Base-by-base conservation (phyloP, 2,113 vertebrate genomes). In the Periophthalmus modestus region DNA sequence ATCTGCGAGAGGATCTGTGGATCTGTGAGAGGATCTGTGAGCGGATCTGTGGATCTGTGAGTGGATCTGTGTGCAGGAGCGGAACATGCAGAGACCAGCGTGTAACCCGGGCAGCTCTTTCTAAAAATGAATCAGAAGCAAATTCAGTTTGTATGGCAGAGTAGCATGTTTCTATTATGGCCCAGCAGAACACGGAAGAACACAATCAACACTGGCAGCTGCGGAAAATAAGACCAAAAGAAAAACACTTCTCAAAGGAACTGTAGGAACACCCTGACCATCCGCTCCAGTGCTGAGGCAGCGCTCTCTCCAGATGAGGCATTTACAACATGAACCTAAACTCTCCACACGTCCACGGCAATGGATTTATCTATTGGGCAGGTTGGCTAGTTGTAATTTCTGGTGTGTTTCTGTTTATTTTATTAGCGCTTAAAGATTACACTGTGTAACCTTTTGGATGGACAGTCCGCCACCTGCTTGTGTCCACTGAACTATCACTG, bases 131-230 rank as follows among this genome's bases (percentile, higher is more conserved):
- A 72, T 82, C 61, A 33, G 70, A 48, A 66, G 66, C 28, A 71
- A 80, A 87, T 78, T 81, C 73, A 83, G 73, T 84, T 59, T 81
- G 24, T 71, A 68, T 66, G 63, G 54, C 69, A 77, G 71, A 69
- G 62, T 83, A 79, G 66, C 76, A 72, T 68, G 61, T 55, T 72
- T 72, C 79, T 66, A 68, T 80, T 72, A 68, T 36, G 76, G 33
- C 48, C 47, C 66, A 76, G 71, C 70, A 76, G 75, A 80, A 74
- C 71, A 66, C 66, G 71, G 68, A 16, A 48, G 69, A 73, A 54
- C 54, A 71, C 46, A 74, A 68, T 70, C 23, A 15, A 79, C 81
- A 74, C 55, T 62, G 72, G 39, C 61, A 77, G 66, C 69, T 55
- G 55, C 39, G 43, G 59, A 62, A 34, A 19, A 43, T 43, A 43